Base-by-base conservation (phyloP, 2,888 invertebrate genomes). In the Pseudolycoriella hygida region DNA sequence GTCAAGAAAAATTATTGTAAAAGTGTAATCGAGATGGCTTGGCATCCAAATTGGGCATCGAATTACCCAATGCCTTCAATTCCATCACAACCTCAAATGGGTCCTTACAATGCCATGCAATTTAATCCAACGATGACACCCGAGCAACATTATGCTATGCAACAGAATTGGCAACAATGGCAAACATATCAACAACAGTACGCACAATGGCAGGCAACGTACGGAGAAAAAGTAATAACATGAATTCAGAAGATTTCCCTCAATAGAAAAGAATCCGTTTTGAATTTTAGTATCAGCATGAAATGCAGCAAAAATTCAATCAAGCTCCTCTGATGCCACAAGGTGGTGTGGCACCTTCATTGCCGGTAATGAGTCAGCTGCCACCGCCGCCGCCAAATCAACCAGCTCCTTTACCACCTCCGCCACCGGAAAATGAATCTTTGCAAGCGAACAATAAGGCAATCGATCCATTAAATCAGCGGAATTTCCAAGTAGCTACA, bases 341-440 rank as follows among this genome's bases (percentile, higher is more conserved):
- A 30, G 17, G 14, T 2, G 17, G 12, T 3, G 3, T n/a, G 10
- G n/a, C 11, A 11, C 11, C 19, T 5, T 41, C 44, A 12, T 44
- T 45, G 2, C 47, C 39, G 30, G 17, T 14, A 3, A 15, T 15
- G 3, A 39, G 37, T 18, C 46, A 41, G 3, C 46, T 37, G 3
- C 38, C 44, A 5, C 43, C 39, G 37, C 31, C 43, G 15, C 40
- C 45, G 5, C 43, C 39, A 10, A 18, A 37, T 2, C 17, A 17
- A 30, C 79, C 78, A 56, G 25, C 25, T 4, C 25, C 25, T 25
- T 25, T 25, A 25, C 25, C 25, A 25, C 25, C 78, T 80, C 53
- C 77, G 80, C 58, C 77, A 76, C 55, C 79, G 78, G 74, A 73
- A 76, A 51, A 80, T 81, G 53, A 80, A 80, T 75, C 72, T 76